phyloP scores from a whole-genome alignment of 92 coral and sea anemone species.

The Porites evermanni region DNA sequence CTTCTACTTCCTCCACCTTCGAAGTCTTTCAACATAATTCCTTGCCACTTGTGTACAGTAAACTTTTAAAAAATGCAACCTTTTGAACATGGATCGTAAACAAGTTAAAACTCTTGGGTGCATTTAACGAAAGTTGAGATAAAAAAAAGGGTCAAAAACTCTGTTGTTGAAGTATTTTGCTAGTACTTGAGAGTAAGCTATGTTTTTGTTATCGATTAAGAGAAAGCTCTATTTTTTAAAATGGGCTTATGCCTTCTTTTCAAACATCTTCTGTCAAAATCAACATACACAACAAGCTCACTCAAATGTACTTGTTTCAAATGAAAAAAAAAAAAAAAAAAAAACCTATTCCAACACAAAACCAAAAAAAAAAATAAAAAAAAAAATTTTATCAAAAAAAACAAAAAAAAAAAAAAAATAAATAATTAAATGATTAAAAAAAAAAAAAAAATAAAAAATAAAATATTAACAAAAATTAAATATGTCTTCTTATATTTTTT shows the following conservation, averaged over 20 bases:
- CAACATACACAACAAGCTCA: background rate
- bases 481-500: too few species aligned
- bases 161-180: background rate
- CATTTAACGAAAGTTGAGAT: background rate
- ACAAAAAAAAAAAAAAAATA: too few species aligned
- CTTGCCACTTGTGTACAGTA: background rate
- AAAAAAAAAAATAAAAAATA: too few species aligned
- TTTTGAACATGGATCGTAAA: background rate
- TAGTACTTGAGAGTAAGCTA: constrained; percentile 2
- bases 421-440: too few species aligned
- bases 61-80: background rate
- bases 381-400: too few species aligned
- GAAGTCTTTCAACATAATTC: background rate
- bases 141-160: background rate
- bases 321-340: background rate
- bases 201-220: constrained; percentile 11
- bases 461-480: too few species aligned
- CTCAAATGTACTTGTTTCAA: background rate
- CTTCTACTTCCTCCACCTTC: background rate
- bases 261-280: background rate
- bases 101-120: background rate
- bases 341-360: too few species aligned
- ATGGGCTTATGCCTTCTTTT: constrained; percentile 15
- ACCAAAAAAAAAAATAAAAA: too few species aligned
- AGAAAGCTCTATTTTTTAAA: constrained; percentile 4